Evolutionary conservation across 2,888 invertebrate species (phyloP).

Genomic region (Apoderus coryli): DNA sequence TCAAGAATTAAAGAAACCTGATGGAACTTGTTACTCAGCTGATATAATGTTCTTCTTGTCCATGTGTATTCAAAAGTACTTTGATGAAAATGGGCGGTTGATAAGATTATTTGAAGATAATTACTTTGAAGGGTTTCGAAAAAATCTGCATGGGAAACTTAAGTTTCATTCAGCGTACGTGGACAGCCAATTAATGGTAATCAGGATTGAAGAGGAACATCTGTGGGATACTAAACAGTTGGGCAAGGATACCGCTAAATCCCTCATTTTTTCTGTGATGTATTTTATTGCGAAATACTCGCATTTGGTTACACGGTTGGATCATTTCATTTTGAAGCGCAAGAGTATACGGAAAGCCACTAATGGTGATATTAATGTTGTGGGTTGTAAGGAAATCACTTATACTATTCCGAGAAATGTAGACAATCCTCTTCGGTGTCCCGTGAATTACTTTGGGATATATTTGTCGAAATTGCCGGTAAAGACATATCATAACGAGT

Average conservation of each 20-base stretch:
- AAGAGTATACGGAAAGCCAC: too few species aligned
- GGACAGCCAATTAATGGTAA: conserved; percentile 62
- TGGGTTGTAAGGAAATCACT: too few species aligned
- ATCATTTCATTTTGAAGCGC: too few species aligned
- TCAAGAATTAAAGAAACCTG: conserved; percentile 74
- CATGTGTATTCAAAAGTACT: conserved; percentile 76
- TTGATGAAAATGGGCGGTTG: conserved; percentile 73
- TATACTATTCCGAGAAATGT: too few species aligned
- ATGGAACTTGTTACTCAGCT: conserved; percentile 73
- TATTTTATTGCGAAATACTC: conserved; percentile 87
- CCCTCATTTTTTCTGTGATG: conserved; percentile 74
- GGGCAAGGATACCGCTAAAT: conserved; percentile 81
- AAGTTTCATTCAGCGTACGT: conserved; percentile 4
- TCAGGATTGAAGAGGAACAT: conserved; percentile 80
- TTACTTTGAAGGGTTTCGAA: conserved; percentile 65
- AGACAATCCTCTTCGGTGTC: conserved; percentile 59
- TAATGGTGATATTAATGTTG: too few species aligned
- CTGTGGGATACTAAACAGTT: conserved; percentile 85
- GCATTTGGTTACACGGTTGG: too few species aligned
- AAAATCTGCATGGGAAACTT: conserved; percentile 52
- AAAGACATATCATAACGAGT: too few species aligned
- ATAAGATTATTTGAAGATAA: conserved; percentile 87
- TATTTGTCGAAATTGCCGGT: conserved; percentile 63
- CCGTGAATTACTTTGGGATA: conserved; percentile 85
- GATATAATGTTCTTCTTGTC: conserved; percentile 83